Evolutionary conservation across 2,113 vertebrate species (phyloP), one percentile per base, ranked within the genome.

Genomic region (Ovis canadensis): DNA sequence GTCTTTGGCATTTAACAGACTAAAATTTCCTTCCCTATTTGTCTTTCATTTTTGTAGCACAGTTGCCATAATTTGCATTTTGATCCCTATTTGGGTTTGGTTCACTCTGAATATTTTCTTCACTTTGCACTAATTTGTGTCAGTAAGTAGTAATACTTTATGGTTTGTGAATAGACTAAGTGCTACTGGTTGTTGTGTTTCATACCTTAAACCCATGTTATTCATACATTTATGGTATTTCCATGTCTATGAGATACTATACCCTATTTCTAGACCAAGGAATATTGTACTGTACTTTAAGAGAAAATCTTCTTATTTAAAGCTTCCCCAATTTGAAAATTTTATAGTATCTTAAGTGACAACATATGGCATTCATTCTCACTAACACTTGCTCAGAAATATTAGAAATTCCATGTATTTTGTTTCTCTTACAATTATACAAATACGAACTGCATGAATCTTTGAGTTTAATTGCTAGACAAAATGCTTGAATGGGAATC

Each of bases 231-330:
- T 33, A 21, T 27, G 71, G 25, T 92, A 84, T 74, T 88, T 80
- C 31, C 27, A 17, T 91, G 11, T 62, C 86, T 93, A 0, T 83
- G 50, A 90, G 77, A 77, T 90, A 64, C 10, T 88, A 2, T 74
- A 45, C 21, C 12, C n/a, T 96, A 36, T 96, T 97, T 95, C 55
- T 60, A 97, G 33, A 88, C 33, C 8, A 96, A 90, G 43, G 13
- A 91, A 92, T 90, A 80, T 86, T 96, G 7, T 88, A 12, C 77
- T 60, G n/a, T 40, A 74, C 86, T 94, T 95, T 27, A 80, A 91
- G 33, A 88, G n/a, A 94, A 82, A 62, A 86, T 64, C 19, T 13
- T 94, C 40, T 94, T 94, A 77, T 90, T 97, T 98, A 78, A 97
- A 31, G 45, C 71, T 91, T 43, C 48, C 60, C 31, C n/a, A 33